Evolutionary conservation across 2,113 vertebrate genomes (phyloP), one percentile per base, ranked within the genome.

Genomic region (Thunnus maccoyii): DNA sequence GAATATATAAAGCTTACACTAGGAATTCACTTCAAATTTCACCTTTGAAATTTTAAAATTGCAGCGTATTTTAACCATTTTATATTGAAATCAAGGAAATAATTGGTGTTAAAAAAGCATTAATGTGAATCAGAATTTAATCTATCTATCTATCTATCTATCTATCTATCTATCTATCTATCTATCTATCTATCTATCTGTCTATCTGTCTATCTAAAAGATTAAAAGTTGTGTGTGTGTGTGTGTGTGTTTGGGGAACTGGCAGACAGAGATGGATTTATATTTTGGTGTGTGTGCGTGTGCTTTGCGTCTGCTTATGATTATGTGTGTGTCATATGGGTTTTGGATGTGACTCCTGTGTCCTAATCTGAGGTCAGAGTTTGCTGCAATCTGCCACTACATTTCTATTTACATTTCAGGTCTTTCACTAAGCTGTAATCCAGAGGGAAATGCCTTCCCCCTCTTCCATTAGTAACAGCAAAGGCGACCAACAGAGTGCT

Each of bases 331-430:
- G 20, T 56, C 0, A 27, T 3, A 36, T 76, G 71, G 17, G 0
- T 68, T 66, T 51, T 84, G 62, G 62, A 82, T 69, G 51, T 30
- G 32, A 57, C 69, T 73, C 79, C 27, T 30, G 27, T 30, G 27
- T 30, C 27, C 64, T 85, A 85, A 88, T 86, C 76, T 75, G 58
- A 61, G 64, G 25, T 83, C 56, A 58, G 25, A 66, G 57, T 55
- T 68, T 0, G 3, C 72, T 72, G 56, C 52, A 79, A 66, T 83
- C 82, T 66, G 71, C 48, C 54, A 20, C 18, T 0, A 51, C 11
- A 15, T 72, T 74, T 69, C 20, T 72, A 64, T 85, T 85, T 84
- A 86, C 47, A 86, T 77, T 74, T 69, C 4, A 80, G 62, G 69
- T 69, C 30, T 80, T 76, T 55, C 7, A 20, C 68, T 73, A 55